Base-by-base conservation (phyloP, 2,113 vertebrate genomes). In the human region DNA sequence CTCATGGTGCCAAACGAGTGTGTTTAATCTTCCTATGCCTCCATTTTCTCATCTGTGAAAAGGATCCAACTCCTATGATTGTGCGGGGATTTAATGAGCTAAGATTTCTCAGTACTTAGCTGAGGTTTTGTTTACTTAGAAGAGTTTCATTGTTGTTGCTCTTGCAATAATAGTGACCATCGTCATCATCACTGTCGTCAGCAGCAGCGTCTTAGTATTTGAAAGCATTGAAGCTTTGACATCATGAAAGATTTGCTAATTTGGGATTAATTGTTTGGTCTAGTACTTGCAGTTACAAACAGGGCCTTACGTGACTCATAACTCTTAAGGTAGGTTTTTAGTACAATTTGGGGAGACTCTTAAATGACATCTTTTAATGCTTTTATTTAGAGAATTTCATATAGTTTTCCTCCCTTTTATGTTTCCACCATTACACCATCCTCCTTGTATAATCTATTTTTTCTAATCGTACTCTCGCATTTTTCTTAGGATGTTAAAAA, bases 401-500 rank as follows among this genome's bases (percentile, higher is more conserved):
- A 8, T 6, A 27, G 7, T 27, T 73, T 85, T 64, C 22, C 68
- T 94, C 23, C 27, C 45, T 17, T 90, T 70, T 76, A 30, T 45
- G 27, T 92, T 73, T 43, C 48, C 40, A 84, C 32, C 40, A 11
- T 81, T 43, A 76, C 10, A 48, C 66, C 70, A 22, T 85, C 23
- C 22, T 79, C 17, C 64, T 86, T 38, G 5, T 50, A 16, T 30
- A 12, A 32, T 75, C 35, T 92, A 18, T 73, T 68, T 79, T 72
- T 40, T 61, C 43, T 14, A 43, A 30, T 30, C 5, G 14, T 8
- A 25, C 16, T 80, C 79, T 52, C 30, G 30, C 23, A 61, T 61
- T 93, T 76, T 90, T 57, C 55, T 93, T 80, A 45, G 76, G 18
- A 40, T 43, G 20, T 43, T 76, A 96, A 52, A 48, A 93, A 79